Base-by-base conservation (phyloP, 1,140 invertebrate species). In the Drosophila santomea region DNA sequence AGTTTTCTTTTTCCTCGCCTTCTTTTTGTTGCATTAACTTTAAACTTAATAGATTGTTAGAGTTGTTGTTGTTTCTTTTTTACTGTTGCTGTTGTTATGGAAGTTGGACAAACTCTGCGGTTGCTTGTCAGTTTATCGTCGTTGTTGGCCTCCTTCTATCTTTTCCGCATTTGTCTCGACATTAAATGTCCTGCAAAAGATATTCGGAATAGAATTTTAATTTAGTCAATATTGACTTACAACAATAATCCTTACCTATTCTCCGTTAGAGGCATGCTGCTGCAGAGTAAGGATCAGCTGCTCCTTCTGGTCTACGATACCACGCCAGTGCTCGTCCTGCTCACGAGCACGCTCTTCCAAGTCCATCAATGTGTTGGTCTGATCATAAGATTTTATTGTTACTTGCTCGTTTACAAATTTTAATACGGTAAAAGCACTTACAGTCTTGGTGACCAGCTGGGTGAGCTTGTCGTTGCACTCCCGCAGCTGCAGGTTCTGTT, bases 391-490 rank as follows among this genome's bases (percentile, higher is more conserved):
- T 23, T 2, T 11, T 20, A 45, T 45, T 10, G 15, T 20, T 4
- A 17, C 1, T 11, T 4, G 2, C 17, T 2, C 11, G 6, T 2
- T 47, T 14, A 25, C 8, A 32, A 32, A 12, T 14, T n/a, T 12
- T 7, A n/a, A 11, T 3, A 14, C 7, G 4, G 20, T 11, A 14
- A 7, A 47, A 25, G 7, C 45, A 93, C 93, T 93, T 93, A 96
- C 96, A 75, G 96, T 96, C 80, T 96, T 95, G 48, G 95, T 94
- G 69, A 97, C 96, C 64, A 96, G 95, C 84, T 93, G 94, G 83
- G 96, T 95, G 80, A 96, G 96, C 91, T 96, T 94, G 39, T 94
- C 93, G 28, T 96, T 94, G 86, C 95, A 93, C 15, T 92, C 91
- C 78, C 96, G 94, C 63, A 96, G 91, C 71, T 94, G 94, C 82